These are phyloP conservation scores for Lasioglossum marginatum DNA, from an alignment of 2,888 invertebrate genomes.

Conservation along the genomic window DNA sequence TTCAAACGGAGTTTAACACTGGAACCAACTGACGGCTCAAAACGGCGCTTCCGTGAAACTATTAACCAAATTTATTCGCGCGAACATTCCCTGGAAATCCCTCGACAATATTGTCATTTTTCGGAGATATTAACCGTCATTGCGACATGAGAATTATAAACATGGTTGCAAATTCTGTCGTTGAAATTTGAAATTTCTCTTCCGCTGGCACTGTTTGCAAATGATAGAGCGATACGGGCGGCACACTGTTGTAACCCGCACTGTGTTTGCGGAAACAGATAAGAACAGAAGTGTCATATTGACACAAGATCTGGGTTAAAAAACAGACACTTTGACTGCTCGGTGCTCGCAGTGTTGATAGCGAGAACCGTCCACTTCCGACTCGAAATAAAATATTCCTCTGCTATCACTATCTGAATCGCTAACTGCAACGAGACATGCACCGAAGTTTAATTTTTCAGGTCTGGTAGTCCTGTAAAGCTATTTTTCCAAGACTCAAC, in stretches of 20 bases:
- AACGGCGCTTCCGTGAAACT: neutral
- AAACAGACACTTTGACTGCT: neutral
- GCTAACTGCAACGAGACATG: neutral
- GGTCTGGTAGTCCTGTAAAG: neutral
- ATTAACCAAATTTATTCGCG: neutral
- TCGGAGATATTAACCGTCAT: neutral
- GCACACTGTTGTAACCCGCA: neutral
- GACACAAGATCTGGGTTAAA: neutral
- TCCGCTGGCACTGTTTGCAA: neutral
- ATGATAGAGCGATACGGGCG: neutral
- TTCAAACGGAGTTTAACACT: neutral
- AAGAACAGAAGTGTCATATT: neutral
- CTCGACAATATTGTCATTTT: neutral
- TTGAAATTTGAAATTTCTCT: neutral
- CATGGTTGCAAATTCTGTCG: neutral
- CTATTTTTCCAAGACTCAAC: neutral
- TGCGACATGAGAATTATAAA: neutral
- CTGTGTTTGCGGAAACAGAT: neutral
- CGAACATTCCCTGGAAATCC: neutral
- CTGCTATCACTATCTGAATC: neutral
- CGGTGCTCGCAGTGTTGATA: neutral
- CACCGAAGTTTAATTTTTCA: neutral
- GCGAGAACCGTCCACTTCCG: neutral
- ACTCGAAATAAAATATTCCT: neutral
- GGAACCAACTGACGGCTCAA: neutral